Conservation (phyloP, 2,888 invertebrate genomes). For the Bellardia pandia region DNA sequence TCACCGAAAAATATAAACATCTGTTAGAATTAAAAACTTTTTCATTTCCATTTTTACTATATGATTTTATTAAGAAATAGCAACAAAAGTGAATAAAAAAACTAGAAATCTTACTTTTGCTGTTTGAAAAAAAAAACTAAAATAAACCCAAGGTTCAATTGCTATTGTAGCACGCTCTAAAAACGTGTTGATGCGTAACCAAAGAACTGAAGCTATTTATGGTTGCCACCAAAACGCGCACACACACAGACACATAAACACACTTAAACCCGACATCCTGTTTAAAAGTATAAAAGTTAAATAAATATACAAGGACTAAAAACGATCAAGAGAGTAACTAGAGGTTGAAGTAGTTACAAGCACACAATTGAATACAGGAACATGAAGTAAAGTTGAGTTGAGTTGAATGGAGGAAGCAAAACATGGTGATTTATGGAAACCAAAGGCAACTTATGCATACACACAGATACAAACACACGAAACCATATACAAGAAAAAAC, state of each 20-base stretch:
- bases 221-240: conserved; percentile 56
- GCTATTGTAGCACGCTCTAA: conserved; percentile 64
- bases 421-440: conserved; percentile 22
- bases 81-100: conserved; percentile 6
- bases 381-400: not conserved
- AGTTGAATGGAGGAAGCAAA: conserved; percentile 28
- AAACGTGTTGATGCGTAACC: conserved; percentile 73
- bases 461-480: not conserved
- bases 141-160: conserved; percentile 65
- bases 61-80: conserved; percentile 15
- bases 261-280: conserved; percentile 43
- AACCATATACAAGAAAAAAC: not conserved
- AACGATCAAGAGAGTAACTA: conserved; percentile 37
- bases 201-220: conserved; percentile 69
- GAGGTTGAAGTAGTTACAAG: conserved; percentile 40
- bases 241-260: conserved; percentile 22
- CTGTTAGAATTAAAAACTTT: conserved; percentile 53
- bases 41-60: conserved; percentile 43
- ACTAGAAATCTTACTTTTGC: conserved; percentile 45
- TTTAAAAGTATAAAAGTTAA: conserved; percentile 65
- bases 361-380: conserved; percentile 44
- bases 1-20: conserved; percentile 55
- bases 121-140: conserved; percentile 27
- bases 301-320: conserved; percentile 63
- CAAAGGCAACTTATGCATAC: not conserved